Conservation (phyloP, 2,113 vertebrate genomes). For the Triplophysa dalaica region DNA sequence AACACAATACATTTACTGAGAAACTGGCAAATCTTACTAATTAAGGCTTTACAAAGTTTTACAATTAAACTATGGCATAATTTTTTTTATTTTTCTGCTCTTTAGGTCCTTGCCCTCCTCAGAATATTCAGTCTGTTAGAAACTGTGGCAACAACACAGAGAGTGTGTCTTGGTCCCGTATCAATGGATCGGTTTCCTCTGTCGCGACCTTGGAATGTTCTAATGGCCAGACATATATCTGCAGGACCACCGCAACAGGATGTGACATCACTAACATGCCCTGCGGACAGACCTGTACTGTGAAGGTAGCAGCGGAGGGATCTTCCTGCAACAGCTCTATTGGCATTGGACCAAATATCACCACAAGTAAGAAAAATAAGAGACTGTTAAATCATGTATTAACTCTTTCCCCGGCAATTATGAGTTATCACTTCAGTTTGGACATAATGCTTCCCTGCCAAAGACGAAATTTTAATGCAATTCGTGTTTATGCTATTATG, state of each 20-base stretch:
- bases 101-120: constrained; percentile 56
- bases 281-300: constrained; percentile 53
- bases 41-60: too few species aligned
- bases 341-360: constrained; percentile 26
- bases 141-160: constrained; percentile 46
- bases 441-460: too few species aligned
- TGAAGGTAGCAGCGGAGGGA: constrained; percentile 47
- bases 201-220: constrained; percentile 25
- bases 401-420: too few species aligned
- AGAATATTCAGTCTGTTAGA: constrained; percentile 43
- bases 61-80: too few species aligned
- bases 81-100: background rate
- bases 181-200: constrained; percentile 48
- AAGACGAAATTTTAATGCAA: too few species aligned
- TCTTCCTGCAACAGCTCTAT: constrained; percentile 48
- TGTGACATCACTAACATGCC: constrained; percentile 48
- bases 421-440: too few species aligned
- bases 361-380: constrained; percentile 49
- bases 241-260: constrained; percentile 19
- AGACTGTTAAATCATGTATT: background rate
- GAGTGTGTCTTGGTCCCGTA: constrained; percentile 49
- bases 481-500: too few species aligned
- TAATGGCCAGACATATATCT: constrained; percentile 35
- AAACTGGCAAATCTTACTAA: too few species aligned
- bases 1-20: constrained; percentile 4